phyloP scores from a whole-genome alignment of 2,888 invertebrate genomes.

The Ectobius pallidus region DNA sequence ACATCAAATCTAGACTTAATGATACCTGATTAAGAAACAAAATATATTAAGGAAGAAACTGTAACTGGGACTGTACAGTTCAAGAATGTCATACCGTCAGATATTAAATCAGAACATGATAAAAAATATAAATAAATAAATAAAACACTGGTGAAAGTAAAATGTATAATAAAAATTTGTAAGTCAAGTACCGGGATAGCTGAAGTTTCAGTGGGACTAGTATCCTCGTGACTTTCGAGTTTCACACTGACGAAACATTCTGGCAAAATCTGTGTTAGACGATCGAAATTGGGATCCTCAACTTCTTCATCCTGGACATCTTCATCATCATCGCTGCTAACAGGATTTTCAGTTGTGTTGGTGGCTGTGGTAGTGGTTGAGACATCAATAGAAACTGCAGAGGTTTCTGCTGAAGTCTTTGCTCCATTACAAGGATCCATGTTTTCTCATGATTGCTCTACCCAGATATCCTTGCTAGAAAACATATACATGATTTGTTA shows the following conservation, averaged over 20 bases:
- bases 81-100: too few relatives aligned
- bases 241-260: constrained; percentile 37
- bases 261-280: constrained; percentile 34
- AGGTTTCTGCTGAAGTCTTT: neutral
- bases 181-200: neutral
- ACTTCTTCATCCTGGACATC: constrained; percentile 7
- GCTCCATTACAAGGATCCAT: constrained; percentile 13
- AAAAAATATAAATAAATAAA: too few relatives aligned
- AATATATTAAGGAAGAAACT: too few relatives aligned
- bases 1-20: too few relatives aligned
- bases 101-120: too few relatives aligned
- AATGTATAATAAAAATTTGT: too few relatives aligned
- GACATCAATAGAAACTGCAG: neutral
- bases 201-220: neutral
- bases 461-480: neutral
- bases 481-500: neutral
- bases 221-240: constrained; percentile 34
- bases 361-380: neutral
- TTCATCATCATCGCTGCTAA: neutral
- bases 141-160: too few relatives aligned
- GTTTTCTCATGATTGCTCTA: constrained; percentile 17
- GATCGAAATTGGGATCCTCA: constrained; percentile 20
- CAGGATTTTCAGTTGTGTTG: neutral
- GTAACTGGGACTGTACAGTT: too few relatives aligned
- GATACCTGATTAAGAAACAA: too few relatives aligned